These are phyloP conservation scores for Rissa tridactyla DNA, from an alignment of 2,113 vertebrate species.

Conservation along the genomic window DNA sequence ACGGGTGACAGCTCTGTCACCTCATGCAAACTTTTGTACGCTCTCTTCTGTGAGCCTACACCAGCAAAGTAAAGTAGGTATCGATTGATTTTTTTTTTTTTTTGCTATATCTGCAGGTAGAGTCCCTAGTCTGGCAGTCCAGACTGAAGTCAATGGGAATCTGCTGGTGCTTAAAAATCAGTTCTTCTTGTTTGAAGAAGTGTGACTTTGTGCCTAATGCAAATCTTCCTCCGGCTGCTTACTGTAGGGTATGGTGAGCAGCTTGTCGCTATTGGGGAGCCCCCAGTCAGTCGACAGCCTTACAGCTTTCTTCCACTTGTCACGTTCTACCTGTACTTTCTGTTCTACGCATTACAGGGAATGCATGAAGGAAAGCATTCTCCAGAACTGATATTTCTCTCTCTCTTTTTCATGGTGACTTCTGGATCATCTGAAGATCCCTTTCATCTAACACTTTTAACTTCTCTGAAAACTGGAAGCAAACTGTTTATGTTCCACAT, in stretches of 20 bases:
- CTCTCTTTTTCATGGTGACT: background rate
- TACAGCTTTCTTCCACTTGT: background rate
- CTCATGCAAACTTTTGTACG: background rate
- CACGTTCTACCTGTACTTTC: fast-evolving
- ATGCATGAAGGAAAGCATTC: fast-evolving
- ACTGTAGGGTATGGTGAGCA: background rate
- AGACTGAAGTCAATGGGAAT: background rate
- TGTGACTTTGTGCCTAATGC: background rate
- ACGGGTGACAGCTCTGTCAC: background rate
- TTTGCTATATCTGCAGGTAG: background rate
- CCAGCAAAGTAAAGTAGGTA: background rate
- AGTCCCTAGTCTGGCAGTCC: background rate
- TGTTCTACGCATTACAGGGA: background rate
- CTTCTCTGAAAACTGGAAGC: background rate
- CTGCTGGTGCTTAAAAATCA: background rate
- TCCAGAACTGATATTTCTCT: background rate
- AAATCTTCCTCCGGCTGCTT: fast-evolving
- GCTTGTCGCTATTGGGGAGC: background rate
- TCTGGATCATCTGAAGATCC: background rate
- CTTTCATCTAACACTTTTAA: background rate
- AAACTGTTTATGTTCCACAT: background rate
- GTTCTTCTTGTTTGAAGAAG: background rate
- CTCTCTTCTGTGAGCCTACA: background rate
- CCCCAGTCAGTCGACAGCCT: background rate
- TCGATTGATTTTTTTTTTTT: fast-evolving